Evolutionary conservation across 2,113 vertebrate genomes (phyloP), one percentile per base, ranked within the genome.

Genomic region (Cyprinodon variegatus): DNA sequence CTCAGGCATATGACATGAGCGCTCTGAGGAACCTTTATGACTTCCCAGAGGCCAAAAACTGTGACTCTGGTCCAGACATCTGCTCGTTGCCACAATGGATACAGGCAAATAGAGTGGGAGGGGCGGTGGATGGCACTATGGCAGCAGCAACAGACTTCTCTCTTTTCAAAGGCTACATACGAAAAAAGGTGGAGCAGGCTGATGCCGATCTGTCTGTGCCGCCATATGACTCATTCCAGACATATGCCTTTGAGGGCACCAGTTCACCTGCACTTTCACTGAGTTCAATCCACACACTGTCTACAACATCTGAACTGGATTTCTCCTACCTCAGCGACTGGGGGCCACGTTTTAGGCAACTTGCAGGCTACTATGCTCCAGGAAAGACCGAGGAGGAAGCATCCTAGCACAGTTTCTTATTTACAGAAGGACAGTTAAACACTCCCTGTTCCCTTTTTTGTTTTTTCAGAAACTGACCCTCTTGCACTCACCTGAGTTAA

Each of bases 141-240:
- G 91, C 93, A 46, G 91, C 94, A 64, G 91, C 95, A 6, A 95
- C 95, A 36, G 97, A 99, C 92, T 99, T 99, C 94, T 96, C 97
- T 0, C 72, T 98, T 37, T 99, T 99, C 93, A 96, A 96, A 90
- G 96, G 97, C 91, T 99, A 98, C 71, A 98, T 99, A 92, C 94
- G 96, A 83, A 95, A 96, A 93, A 99, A 99, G 92, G 97, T 99
- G 93, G 96, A 97, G 84, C 96, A 97, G 91, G 97, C 97, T 0
- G 98, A 99, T 0, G 94, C 93, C n/a, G 98, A 99, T 88, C 92
- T 95, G 62, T 96, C 97, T 0, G 97, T 99, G 84, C 98, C 98
- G 0, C 98, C 98, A 40, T 99, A 99, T 14, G 98, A 99, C 94
- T 98, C 97, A 0, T 99, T 99, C 95, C 98, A 99, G 95, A 99